Percentiles rank a stretch among this genome's conserved stretches.
Evolutionary conservation across 1,140 invertebrate genomes (phyloP).

Genomic region (Dermatophagoides farinae): DNA sequence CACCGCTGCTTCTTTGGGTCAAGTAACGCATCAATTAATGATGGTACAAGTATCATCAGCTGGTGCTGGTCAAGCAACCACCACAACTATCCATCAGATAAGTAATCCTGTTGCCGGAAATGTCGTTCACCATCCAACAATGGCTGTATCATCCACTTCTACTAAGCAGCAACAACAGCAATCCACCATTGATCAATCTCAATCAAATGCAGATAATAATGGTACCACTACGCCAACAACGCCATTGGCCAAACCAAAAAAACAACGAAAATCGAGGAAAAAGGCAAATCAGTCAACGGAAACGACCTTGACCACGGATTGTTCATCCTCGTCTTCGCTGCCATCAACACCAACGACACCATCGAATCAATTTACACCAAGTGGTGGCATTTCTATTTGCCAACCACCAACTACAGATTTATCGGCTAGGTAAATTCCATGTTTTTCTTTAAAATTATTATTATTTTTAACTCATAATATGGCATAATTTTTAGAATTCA

Average conservation of each 20-base stretch:
- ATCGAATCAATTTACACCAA: too few species aligned
- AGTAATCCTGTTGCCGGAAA: not conserved
- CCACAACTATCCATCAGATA: not conserved
- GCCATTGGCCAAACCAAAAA: not conserved
- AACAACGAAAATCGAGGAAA: not conserved
- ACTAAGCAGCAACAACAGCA: not conserved
- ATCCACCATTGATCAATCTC: not conserved
- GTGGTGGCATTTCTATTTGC: too few species aligned
- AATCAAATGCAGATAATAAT: not conserved
- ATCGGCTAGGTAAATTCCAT: too few species aligned
- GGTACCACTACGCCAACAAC: too few species aligned
- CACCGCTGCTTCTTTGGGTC: not conserved
- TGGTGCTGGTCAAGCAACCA: not conserved
- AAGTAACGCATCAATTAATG: not conserved
- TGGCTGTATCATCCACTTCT: not conserved
- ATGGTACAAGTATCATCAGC: not conserved
- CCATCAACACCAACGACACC: too few species aligned
- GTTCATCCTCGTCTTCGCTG: too few species aligned
- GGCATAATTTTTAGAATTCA: too few species aligned
- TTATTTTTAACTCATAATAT: too few species aligned
- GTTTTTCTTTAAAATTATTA: too few species aligned
- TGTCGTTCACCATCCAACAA: not conserved
- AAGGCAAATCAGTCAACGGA: not conserved
- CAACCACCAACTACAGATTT: too few species aligned
- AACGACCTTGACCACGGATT: not conserved